Base-by-base conservation (phyloP, 2,888 invertebrate genomes). In the Drosophila quinaria region DNA sequence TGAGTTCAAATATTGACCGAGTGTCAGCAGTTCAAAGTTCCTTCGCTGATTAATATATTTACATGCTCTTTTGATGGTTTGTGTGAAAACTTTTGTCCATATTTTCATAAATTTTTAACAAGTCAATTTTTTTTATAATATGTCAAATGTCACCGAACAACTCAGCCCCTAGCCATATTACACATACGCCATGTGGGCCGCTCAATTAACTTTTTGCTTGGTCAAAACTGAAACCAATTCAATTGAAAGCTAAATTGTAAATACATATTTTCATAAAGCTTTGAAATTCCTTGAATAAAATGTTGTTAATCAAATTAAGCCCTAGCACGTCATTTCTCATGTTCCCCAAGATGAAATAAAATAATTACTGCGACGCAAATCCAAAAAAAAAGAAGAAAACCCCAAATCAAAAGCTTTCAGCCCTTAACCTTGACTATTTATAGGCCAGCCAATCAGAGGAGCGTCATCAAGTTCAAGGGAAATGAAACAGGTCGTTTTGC, bases 401-500 rank as follows among this genome's bases (percentile, higher is more conserved):
- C 41, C 42, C 29, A 29, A 64, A 49, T 39, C 47, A 22, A 42
- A 63, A 55, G 31, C 9, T 19, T 65, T 47, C 56, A 70, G 29
- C 65, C 63, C 65, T 70, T 81, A 80, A 78, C 87, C 84, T 81
- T 81, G 84, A 49, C 70, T 84, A 79, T 68, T 74, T 54, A 64
- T 80, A 76, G 66, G 33, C 39, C 50, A 25, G 22, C 35, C 62
- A 75, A 63, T 64, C 66, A 66, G 61, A 58, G 56, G 29, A 66
- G 15, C 61, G 52, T 65, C 78, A 74, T 73, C 89, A 90, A 89
- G 89, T 90, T 90, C 90, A 90, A 89, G 89, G 86, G 79, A 79
- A 84, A 42, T 74, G 47, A 55, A 58, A 60, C 70, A 78, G 58
- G 50, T 61, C 44, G 41, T 66, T 74, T 75, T 61, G 51, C 78